phyloP scores from a whole-genome alignment of 2,113 vertebrate genomes.

The Odocoileus hemionus region DNA sequence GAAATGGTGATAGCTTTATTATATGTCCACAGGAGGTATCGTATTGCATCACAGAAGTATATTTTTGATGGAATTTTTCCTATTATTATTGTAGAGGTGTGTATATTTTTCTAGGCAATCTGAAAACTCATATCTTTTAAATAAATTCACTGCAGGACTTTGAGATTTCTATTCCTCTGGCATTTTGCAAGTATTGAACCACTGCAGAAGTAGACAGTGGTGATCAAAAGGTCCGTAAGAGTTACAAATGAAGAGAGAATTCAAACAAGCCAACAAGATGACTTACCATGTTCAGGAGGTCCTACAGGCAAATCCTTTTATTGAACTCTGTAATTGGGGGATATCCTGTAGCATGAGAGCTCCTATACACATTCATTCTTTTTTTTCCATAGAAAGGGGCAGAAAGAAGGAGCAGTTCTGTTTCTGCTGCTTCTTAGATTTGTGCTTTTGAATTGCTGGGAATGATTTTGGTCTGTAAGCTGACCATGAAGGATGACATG shows the following conservation, averaged over 20 bases:
- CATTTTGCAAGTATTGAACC: constrained; percentile 12
- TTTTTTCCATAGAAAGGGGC: neutral
- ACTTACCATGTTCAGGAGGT: neutral
- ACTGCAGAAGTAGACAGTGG: neutral
- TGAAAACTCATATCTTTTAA: constrained; percentile 1
- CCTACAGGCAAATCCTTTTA: neutral
- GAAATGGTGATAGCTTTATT: constrained; percentile 2
- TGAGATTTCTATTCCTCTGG: constrained; percentile 13
- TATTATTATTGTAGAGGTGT: neutral
- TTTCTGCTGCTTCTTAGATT: neutral
- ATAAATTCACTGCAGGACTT: neutral
- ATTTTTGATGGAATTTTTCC: neutral
- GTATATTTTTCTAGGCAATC: constrained; percentile 12
- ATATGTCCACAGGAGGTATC: neutral
- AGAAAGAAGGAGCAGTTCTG: neutral
- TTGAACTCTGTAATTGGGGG: neutral
- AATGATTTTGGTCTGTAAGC: neutral
- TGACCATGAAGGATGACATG: neutral
- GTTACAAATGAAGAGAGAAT: constrained; percentile 37
- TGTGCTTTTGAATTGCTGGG: neutral
- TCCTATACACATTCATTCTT: neutral
- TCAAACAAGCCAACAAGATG: neutral
- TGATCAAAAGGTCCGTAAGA: constrained; percentile 20
- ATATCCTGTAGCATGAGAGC: neutral
- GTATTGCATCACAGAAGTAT: neutral